Evolutionary conservation across 1,140 invertebrate genomes (phyloP).

Genomic region (Eumaeus atala): DNA sequence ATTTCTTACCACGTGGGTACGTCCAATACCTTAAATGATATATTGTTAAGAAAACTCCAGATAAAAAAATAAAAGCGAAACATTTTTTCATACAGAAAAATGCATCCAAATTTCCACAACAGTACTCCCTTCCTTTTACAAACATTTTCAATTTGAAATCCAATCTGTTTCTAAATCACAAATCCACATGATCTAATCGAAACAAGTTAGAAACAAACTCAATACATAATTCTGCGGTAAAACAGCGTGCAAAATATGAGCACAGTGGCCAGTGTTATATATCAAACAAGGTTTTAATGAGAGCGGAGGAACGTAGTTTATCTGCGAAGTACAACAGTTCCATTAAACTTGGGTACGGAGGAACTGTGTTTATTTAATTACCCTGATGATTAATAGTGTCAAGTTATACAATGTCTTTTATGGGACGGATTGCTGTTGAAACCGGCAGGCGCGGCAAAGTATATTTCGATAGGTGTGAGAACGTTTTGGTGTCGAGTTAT

Average conservation of each 20-base stretch:
- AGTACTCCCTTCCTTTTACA: too few relatives aligned
- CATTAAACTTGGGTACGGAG: not conserved
- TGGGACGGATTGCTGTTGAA: too few relatives aligned
- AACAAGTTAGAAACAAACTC: not conserved
- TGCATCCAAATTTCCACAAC: too few relatives aligned
- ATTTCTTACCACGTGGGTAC: too few relatives aligned
- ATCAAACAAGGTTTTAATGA: slow-evolving; percentile 49
- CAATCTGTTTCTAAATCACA: not conserved
- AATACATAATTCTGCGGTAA: slow-evolving; percentile 38
- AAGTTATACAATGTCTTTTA: not conserved
- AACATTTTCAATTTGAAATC: not conserved
- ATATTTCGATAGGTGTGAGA: too few relatives aligned
- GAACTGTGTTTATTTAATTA: slow-evolving; percentile 3
- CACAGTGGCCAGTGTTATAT: slow-evolving; percentile 24
- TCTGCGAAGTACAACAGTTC: not conserved
- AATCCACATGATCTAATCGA: not conserved
- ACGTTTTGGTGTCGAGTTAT: too few relatives aligned
- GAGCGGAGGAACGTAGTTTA: slow-evolving; percentile 11
- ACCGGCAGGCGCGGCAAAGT: too few relatives aligned
- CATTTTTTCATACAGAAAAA: too few relatives aligned
- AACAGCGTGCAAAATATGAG: slow-evolving; percentile 43
- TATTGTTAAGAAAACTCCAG: too few relatives aligned
- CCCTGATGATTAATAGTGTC: not conserved
- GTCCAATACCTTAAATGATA: too few relatives aligned
- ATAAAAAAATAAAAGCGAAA: too few relatives aligned